These are phyloP conservation scores for Sakesphorus luctuosus DNA, from an alignment of 2,113 vertebrate genomes.

Conservation along the genomic window DNA sequence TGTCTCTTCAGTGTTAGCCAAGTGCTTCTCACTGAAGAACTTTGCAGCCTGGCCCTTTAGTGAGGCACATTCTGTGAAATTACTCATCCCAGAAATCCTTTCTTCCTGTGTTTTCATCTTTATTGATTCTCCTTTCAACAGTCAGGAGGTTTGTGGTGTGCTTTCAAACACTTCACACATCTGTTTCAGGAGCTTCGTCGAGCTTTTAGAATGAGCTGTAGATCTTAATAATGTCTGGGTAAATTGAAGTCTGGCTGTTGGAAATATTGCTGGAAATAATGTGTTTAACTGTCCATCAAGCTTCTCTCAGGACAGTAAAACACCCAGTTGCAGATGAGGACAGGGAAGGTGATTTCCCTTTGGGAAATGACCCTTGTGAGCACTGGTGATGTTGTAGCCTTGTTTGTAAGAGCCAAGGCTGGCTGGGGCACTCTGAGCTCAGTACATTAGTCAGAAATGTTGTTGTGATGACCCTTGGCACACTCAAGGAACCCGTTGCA, in stretches of 20 bases:
- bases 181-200: background rate
- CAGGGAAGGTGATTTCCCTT: background rate
- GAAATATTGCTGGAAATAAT: background rate
- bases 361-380: background rate
- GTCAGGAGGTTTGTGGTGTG: background rate
- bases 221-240: background rate
- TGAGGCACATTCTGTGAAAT: background rate
- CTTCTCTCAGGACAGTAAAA: background rate
- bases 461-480: background rate
- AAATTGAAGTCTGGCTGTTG: background rate
- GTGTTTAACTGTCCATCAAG: background rate
- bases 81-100: background rate
- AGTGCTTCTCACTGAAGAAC: background rate
- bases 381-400: background rate
- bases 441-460: background rate
- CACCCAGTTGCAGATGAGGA: background rate
- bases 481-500: background rate
- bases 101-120: background rate
- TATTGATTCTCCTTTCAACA: background rate
- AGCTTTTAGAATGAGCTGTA: background rate
- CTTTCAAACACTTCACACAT: background rate
- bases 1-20: background rate
- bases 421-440: background rate
- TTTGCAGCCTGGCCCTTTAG: background rate
- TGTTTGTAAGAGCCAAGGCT: background rate